These are phyloP conservation scores for Troides oblongomaculatus DNA, from an alignment of 2,888 invertebrate species.

Conservation along the genomic window DNA sequence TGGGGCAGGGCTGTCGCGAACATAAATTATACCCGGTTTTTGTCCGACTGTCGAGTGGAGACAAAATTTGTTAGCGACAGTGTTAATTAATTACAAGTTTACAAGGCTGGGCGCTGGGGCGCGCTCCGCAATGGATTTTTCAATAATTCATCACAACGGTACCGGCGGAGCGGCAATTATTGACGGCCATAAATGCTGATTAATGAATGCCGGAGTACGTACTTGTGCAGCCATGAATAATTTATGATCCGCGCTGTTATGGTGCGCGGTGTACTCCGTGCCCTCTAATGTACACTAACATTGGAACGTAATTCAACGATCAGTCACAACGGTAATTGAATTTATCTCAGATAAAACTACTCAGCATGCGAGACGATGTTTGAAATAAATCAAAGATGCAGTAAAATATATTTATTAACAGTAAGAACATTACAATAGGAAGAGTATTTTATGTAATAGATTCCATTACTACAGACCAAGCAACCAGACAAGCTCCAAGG, in stretches of 20 bases:
- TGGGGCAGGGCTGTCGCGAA: slow-evolving; percentile 55
- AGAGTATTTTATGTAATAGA: no score
- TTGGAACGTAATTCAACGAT: no score
- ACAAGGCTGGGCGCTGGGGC: slow-evolving; percentile 42
- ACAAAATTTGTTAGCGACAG: slow-evolving; percentile 71
- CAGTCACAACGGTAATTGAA: no score
- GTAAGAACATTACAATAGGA: no score
- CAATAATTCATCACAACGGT: slow-evolving; percentile 32
- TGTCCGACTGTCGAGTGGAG: slow-evolving; percentile 63
- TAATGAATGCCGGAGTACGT: slow-evolving; percentile 5
- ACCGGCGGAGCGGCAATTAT: slow-evolving; percentile 32
- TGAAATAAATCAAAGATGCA: no score
- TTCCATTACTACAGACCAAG: no score
- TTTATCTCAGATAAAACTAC: no score
- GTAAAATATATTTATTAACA: no score
- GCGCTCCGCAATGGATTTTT: slow-evolving; percentile 28
- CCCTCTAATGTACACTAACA: background rate
- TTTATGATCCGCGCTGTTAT: slow-evolving; percentile 4
- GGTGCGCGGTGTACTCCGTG: background rate
- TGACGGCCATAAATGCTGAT: slow-evolving; percentile 8
- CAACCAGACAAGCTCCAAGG: no score
- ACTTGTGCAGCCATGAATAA: background rate
- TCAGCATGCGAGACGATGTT: no score
- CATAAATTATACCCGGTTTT: slow-evolving; percentile 71
- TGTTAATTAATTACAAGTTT: slow-evolving; percentile 68